These are phyloP conservation scores for Tolmerus cingulatus DNA, from an alignment of 2,888 invertebrate species.

Conservation along the genomic window DNA sequence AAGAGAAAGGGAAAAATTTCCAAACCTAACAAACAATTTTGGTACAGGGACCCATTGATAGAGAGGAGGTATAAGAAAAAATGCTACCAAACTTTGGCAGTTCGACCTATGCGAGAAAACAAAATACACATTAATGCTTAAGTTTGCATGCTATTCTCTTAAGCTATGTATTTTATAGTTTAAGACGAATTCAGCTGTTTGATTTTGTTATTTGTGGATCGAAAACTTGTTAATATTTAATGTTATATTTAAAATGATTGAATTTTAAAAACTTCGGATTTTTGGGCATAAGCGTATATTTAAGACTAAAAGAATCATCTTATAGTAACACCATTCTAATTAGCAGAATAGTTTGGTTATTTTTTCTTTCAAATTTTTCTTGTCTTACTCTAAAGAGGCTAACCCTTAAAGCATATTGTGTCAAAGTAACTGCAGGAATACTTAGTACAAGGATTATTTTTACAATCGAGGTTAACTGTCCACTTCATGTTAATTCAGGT, in stretches of 20 bases:
- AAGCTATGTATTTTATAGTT: not conserved
- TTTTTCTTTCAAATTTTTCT: not conserved
- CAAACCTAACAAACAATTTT: no score
- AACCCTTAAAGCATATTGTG: not conserved
- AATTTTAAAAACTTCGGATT: not conserved
- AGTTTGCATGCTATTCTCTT: not conserved
- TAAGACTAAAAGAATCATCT: not conserved
- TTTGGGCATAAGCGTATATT: not conserved
- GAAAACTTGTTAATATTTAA: not conserved
- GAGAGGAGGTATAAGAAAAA: no score
- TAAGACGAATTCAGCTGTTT: not conserved
- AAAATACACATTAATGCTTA: not conserved
- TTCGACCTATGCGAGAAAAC: no score
- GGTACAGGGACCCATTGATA: no score
- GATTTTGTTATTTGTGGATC: not conserved
- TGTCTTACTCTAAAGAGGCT: constrained; percentile 13
- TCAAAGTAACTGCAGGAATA: not conserved
- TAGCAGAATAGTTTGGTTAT: not conserved
- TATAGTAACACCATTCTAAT: not conserved
- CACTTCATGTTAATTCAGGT: not conserved
- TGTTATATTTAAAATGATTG: not conserved
- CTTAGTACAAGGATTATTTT: not conserved
- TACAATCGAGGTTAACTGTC: no score
- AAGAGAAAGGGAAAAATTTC: no score
- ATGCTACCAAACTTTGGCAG: no score